Conservation (phyloP, 1,140 invertebrate genomes). For the Gerris buenoi region DNA sequence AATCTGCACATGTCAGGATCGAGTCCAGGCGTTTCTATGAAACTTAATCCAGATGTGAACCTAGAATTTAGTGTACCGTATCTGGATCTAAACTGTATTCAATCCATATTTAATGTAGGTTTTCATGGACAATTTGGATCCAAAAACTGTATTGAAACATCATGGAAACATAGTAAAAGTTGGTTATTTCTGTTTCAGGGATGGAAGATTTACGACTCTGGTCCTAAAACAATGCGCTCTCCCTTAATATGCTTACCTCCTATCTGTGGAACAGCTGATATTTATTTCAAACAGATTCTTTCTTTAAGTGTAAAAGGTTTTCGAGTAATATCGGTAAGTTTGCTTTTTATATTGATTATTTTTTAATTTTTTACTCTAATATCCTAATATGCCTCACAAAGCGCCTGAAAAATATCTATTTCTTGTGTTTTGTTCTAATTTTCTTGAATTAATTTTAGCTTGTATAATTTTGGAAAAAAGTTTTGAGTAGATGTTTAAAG, state of each 20-base stretch:
- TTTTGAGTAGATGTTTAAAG: too few species aligned
- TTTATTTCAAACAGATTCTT: constrained; percentile 72
- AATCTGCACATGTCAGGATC: background rate
- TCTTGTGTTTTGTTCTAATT: too few species aligned
- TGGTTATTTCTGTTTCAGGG: constrained; percentile 35
- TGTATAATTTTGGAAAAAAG: too few species aligned
- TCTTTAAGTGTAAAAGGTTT: constrained; percentile 61
- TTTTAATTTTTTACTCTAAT: too few species aligned
- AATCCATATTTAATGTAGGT: constrained; percentile 3
- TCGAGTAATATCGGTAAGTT: constrained; percentile 59
- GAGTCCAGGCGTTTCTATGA: background rate
- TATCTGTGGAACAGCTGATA: constrained; percentile 75
- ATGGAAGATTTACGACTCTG: constrained; percentile 79
- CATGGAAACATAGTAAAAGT: background rate
- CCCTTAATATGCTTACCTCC: constrained; percentile 75
- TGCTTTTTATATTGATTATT: constrained; percentile 9
- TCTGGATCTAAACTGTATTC: constrained; percentile 4
- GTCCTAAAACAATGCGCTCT: constrained; percentile 58
- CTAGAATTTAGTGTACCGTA: constrained; percentile 3
- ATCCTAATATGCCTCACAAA: too few species aligned
- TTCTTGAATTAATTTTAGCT: too few species aligned
- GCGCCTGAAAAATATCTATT: too few species aligned
- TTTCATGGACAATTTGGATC: background rate
- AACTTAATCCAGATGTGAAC: background rate
- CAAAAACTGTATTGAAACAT: too few species aligned